Evolutionary conservation across 2,888 invertebrate genomes (phyloP), one percentile per base, ranked within the genome.

Genomic region (Clusia tigrina): DNA sequence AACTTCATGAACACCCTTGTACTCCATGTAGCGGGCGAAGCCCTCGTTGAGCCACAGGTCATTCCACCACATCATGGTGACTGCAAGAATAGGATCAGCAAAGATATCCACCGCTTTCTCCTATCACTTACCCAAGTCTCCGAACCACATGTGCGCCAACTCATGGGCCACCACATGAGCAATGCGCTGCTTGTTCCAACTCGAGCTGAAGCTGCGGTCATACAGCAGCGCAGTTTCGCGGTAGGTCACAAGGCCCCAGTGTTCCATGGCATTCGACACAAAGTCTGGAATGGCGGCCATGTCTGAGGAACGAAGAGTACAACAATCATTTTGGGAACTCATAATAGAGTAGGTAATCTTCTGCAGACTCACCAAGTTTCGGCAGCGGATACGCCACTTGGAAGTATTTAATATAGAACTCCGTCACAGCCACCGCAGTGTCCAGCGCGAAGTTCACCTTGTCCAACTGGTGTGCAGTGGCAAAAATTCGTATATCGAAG

Each of bases 121-220:
- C 32, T 2, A 23, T 20, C 18, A n/a, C 60, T 80, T 85, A 92
- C 92, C 91, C 73, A 94, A 86, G 84, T 94, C 93, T 60, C 94
- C 94, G 78, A 94, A 94, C 94, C 94, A 94, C 91, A 95, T 95
- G 78, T 98, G 97, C 0, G 96, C 94, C 58, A 97, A 85, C 83
- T 98, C 98, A 80, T 98, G 98, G 1, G 94, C 91, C 25, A 98
- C 88, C 0, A 94, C 92, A 23, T 87, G 85, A 3, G 93, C 92
- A 1, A 94, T 91, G 65, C 87, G 85, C 73, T 93, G 90, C 77
- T 91, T 90, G 77, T 93, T 92, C n/a, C 81, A 78, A 0, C 91
- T 87, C 0, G 95, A 93, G 42, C 93, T 92, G 9, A 89, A 88
- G 0, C 84, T 82, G 10, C 86, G 83, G 72, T 95, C 91, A 70